phyloP scores from a whole-genome alignment of 2,888 invertebrate genomes.

The Baccha elongata region DNA sequence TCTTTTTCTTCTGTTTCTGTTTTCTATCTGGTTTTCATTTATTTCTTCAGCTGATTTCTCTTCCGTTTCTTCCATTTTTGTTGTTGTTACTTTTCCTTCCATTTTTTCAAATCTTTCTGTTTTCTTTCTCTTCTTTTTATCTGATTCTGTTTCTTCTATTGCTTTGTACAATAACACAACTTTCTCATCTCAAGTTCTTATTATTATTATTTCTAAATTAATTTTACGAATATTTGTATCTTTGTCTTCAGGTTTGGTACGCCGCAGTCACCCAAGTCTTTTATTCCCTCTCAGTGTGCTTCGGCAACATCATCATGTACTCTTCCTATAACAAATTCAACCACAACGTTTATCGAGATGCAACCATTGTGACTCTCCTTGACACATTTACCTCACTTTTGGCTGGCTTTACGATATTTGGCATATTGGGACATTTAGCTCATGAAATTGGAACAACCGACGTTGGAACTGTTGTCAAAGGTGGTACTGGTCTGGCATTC shows the following conservation, averaged over 20 bases:
- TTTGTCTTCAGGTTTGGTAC: slow-evolving; percentile 84
- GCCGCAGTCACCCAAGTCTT: slow-evolving; percentile 87
- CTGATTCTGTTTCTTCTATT: no score
- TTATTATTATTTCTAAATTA: neutral
- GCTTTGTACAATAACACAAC: no score
- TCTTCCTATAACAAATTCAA: slow-evolving; percentile 85
- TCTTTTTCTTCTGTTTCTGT: no score
- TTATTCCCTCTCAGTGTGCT: slow-evolving; percentile 86
- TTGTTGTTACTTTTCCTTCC: no score
- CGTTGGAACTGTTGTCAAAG: slow-evolving; percentile 83
- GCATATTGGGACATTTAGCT: slow-evolving; percentile 84
- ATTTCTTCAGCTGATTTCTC: no score
- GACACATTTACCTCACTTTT: slow-evolving; percentile 84
- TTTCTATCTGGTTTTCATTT: no score
- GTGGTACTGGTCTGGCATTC: slow-evolving; percentile 84
- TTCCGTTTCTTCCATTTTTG: no score
- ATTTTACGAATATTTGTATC: no score
- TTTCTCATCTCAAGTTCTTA: neutral
- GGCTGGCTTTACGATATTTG: slow-evolving; percentile 85
- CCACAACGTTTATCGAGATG: slow-evolving; percentile 85
- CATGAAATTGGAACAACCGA: slow-evolving; percentile 83
- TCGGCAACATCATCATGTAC: slow-evolving; percentile 86
- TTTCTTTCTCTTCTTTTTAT: no score
- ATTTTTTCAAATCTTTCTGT: neutral
- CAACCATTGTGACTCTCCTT: slow-evolving; percentile 84